Base-by-base conservation (phyloP, 1,140 invertebrate genomes). In the Panagrolaimus sp. region DNA sequence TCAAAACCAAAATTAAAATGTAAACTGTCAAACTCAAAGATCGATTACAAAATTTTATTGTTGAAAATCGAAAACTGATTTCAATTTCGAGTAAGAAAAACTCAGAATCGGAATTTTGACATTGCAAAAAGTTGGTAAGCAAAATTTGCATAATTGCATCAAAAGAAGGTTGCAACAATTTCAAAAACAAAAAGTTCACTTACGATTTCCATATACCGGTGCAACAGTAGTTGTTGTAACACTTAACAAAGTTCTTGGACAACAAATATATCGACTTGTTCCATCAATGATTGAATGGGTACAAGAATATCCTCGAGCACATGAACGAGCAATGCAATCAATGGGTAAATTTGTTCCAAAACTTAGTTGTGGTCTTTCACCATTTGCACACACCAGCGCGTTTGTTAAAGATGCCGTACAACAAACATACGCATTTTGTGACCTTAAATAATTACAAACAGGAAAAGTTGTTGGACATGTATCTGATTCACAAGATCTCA, bases 391-490 rank as follows among this genome's bases (percentile, higher is more conserved):
- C 51, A 57, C 27, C 51, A 57, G 11, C 9, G 51, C 51, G 20
- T 57, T 57, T 8, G 20, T 27, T 11, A 57, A 27, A 16, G 51
- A 20, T 57, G 20, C 51, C 20, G 20, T 57, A 13, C 51, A 57
- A 27, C 51, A 57, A 57, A 57, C 51, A 13, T 25, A 57, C 9
- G 51, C 51, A 16, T 57, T 57, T 57, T 57, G 51, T 13, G 51
- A n/a, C 4, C 51, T 20, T 20, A 57, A 9, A 16, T 25, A 57
- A 20, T 57, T 57, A 27, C 51, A 57, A 27, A 57, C 51, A 2
- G 51, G 51, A 8, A 25, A 57, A 27, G 11, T 27, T 5, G 51
- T 57, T 11, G 51, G 51, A 27, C 51, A 57, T 11, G 20, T 57
- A 16, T 57, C 51, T 11, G 51, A 25, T 57, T 57, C 51, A 27